Percentiles rank a stretch among this genome's conserved stretches.
These are phyloP conservation scores for Xyrichtys novacula DNA, from an alignment of 2,797 vertebrate species.

Conservation along the genomic window DNA sequence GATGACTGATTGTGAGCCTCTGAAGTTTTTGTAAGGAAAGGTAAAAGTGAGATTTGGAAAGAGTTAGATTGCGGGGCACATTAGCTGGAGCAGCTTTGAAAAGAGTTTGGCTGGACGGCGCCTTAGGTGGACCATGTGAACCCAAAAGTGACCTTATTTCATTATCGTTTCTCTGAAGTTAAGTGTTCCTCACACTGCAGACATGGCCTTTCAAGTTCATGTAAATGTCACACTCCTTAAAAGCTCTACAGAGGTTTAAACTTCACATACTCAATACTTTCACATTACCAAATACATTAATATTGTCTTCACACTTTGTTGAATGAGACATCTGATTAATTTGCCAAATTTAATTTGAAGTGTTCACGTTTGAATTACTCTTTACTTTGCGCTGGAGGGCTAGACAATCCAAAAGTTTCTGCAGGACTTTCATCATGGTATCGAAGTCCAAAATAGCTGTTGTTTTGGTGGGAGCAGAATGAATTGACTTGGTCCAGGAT, in stretches of 20 bases:
- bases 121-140: slow-evolving; percentile 86
- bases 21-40: slow-evolving; percentile 66
- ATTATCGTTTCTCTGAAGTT: slow-evolving; percentile 75
- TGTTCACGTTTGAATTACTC: slow-evolving; percentile 3
- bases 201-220: slow-evolving; percentile 41
- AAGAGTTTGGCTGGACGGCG: slow-evolving; percentile 86
- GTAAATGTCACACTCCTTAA: slow-evolving; percentile 29
- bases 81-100: slow-evolving; percentile 86
- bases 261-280: background rate
- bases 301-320: slow-evolving; percentile 29
- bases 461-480: background rate
- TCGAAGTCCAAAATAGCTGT: background rate
- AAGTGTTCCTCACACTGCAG: slow-evolving; percentile 26
- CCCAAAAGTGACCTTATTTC: slow-evolving; percentile 93
- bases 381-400: slow-evolving; percentile 6
- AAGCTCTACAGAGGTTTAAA: slow-evolving; percentile 15
- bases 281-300: slow-evolving; percentile 26
- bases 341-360: slow-evolving; percentile 31
- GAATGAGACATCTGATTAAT: slow-evolving; percentile 7
- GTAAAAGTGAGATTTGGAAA: slow-evolving; percentile 54
- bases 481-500: slow-evolving; percentile 13
- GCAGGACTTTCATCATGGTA: background rate
- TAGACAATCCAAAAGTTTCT: slow-evolving; percentile 2
- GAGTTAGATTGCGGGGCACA: slow-evolving; percentile 70
- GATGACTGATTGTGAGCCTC: slow-evolving; percentile 76